Percentiles rank a stretch among this genome's conserved stretches.
Conservation (phyloP, 2,888 invertebrate genomes). For the Standfussiana lucernea region DNA sequence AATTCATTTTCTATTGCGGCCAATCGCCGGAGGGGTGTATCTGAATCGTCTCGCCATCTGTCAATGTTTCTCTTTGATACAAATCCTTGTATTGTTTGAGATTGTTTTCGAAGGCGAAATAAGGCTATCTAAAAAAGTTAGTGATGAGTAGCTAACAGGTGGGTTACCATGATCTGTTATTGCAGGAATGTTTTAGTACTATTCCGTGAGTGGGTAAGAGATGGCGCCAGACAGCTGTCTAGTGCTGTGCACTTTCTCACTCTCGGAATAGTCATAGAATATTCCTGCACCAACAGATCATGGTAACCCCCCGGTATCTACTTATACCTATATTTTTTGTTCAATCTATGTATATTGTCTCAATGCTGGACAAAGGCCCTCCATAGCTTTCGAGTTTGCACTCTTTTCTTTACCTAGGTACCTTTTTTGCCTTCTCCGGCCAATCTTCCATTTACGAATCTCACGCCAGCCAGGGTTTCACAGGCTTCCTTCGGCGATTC, state of each 20-base stretch:
- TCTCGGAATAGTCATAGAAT: too few relatives aligned
- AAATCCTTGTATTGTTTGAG: neutral
- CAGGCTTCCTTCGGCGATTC: neutral
- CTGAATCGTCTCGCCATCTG: constrained; percentile 74
- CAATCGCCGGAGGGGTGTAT: constrained; percentile 67
- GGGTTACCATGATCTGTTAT: too few relatives aligned
- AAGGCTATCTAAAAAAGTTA: neutral
- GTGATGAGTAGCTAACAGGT: neutral
- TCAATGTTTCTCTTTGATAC: constrained; percentile 48
- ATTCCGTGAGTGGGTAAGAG: too few relatives aligned
- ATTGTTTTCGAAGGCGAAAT: neutral
- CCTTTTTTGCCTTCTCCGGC: neutral
- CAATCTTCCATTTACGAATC: neutral
- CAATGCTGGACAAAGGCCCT: neutral
- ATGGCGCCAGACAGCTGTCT: too few relatives aligned
- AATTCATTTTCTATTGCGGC: constrained; percentile 72
- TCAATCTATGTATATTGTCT: neutral
- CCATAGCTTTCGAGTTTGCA: neutral
- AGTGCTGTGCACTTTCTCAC: too few relatives aligned
- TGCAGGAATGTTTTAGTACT: too few relatives aligned
- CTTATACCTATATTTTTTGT: neutral
- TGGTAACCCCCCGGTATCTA: too few relatives aligned
- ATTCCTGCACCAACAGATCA: too few relatives aligned
- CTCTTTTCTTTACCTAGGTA: neutral
- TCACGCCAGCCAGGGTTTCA: too few relatives aligned